Conservation (phyloP, 2,113 vertebrate genomes). For the Brachypteracias leptosomus region DNA sequence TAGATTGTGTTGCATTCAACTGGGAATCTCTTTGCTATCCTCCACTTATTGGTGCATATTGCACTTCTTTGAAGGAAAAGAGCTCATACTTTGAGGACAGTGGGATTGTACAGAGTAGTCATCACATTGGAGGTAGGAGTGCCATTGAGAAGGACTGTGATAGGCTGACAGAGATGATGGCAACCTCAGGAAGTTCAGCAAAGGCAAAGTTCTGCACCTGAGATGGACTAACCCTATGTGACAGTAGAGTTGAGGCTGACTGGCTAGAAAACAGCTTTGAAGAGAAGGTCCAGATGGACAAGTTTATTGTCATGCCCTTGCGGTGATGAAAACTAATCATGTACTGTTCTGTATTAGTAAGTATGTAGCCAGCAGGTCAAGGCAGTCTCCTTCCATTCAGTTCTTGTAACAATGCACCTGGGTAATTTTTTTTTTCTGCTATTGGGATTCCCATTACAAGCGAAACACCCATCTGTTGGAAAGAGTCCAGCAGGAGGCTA, state of each 20-base stretch:
- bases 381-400: background rate
- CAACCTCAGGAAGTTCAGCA: background rate
- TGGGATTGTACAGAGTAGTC: background rate
- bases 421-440: background rate
- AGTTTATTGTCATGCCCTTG: background rate
- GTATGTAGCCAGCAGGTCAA: background rate
- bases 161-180: background rate
- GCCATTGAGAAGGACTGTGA: background rate
- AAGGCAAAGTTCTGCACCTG: background rate
- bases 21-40: background rate
- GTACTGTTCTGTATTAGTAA: background rate
- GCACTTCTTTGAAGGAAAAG: background rate
- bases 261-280: background rate
- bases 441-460: background rate
- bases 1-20: background rate
- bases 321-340: background rate
- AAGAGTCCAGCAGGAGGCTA: background rate
- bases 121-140: accelerated
- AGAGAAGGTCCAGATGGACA: background rate
- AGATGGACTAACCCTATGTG: background rate
- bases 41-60: background rate
- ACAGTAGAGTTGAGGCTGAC: background rate
- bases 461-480: background rate
- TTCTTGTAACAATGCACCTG: background rate
- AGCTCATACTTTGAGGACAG: background rate